These are phyloP conservation scores for Tuta absoluta DNA, from an alignment of 2,888 invertebrate genomes.

Conservation along the genomic window DNA sequence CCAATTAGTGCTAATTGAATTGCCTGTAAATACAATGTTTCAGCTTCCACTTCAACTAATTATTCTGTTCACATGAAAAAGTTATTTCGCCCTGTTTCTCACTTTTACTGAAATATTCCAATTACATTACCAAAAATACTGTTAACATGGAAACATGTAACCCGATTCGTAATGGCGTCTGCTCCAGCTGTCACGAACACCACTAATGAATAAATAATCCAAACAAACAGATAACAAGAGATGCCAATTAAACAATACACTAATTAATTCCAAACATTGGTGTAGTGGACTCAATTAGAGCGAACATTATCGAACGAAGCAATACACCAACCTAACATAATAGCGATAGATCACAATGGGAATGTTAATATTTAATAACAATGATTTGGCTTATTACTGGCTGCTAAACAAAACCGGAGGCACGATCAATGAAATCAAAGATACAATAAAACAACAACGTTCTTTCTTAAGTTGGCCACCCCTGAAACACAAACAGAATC, in stretches of 20 bases:
- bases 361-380: constrained; percentile 53
- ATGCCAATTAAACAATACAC: constrained; percentile 82
- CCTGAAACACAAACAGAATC: constrained; percentile 66
- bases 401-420: neutral
- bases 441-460: neutral
- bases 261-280: constrained; percentile 82
- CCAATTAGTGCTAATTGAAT: constrained; percentile 29
- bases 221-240: constrained; percentile 81
- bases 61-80: neutral
- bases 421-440: neutral
- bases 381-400: constrained; percentile 37
- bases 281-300: constrained; percentile 81
- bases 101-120: neutral
- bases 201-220: constrained; percentile 80
- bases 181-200: constrained; percentile 72
- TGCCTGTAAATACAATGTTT: constrained; percentile 26
- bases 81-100: neutral
- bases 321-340: constrained; percentile 39
- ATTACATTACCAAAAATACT: constrained; percentile 3
- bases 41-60: constrained; percentile 15
- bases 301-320: constrained; percentile 61
- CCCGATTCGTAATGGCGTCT: constrained; percentile 44
- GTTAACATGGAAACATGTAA: constrained; percentile 19
- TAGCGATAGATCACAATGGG: constrained; percentile 52
- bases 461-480: neutral